Conservation (phyloP, 1,140 invertebrate species). For the Cheumatopsyche charites region DNA sequence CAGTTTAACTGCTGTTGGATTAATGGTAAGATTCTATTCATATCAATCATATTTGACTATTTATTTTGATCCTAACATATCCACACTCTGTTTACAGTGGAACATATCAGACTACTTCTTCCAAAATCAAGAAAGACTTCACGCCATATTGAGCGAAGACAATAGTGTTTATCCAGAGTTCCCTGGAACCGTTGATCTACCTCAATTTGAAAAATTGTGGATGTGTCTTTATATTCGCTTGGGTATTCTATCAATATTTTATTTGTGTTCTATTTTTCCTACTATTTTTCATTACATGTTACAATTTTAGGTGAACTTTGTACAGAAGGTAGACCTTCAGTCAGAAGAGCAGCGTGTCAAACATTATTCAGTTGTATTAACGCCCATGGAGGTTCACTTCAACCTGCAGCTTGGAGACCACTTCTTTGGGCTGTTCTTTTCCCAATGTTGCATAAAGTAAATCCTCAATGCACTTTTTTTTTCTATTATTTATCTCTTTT, state of each 20-base stretch:
- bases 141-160: constrained; percentile 72
- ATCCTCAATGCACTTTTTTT: constrained; percentile 49
- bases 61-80: not conserved
- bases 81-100: constrained; percentile 78
- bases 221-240: constrained; percentile 92
- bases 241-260: constrained; percentile 56
- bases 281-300: constrained; percentile 1
- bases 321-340: constrained; percentile 92
- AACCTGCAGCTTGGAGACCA: constrained; percentile 88
- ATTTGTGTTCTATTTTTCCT: constrained; percentile 8
- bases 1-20: constrained; percentile 94
- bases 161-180: constrained; percentile 79
- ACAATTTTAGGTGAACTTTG: constrained; percentile 80
- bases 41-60: not conserved
- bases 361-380: constrained; percentile 97
- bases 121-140: constrained; percentile 91
- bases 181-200: constrained; percentile 82
- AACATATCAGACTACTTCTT: constrained; percentile 97
- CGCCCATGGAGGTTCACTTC: constrained; percentile 89
- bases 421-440: constrained; percentile 93
- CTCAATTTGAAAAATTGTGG: constrained; percentile 92
- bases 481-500: not conserved
- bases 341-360: constrained; percentile 97
- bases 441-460: constrained; percentile 91
- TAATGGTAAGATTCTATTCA: constrained; percentile 74